A percentile compares a stretch with the other conserved stretches of the same genome.
Evolutionary conservation across 2,113 vertebrate species (phyloP).

Genomic region (Rhadina sibilatrix): DNA sequence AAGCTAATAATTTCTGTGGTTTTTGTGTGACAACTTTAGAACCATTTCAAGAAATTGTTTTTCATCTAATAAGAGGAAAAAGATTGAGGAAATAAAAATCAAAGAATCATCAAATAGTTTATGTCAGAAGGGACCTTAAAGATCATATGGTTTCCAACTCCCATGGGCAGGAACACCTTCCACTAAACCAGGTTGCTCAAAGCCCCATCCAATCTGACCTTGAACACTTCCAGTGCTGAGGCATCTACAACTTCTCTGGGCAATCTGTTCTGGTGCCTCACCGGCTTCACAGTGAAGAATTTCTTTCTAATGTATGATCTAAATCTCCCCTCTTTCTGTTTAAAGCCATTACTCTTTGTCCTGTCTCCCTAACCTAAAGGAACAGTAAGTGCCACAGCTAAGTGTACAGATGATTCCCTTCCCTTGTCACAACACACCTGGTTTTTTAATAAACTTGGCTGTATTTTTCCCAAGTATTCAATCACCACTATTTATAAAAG

Average conservation of each 20-base stretch:
- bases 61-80: not conserved
- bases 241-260: not conserved
- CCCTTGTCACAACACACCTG: not conserved
- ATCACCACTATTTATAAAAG: not conserved
- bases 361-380: not conserved
- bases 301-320: not conserved
- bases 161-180: not conserved
- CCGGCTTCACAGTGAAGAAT: not conserved
- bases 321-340: not conserved
- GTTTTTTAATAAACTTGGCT: not conserved
- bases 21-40: not conserved
- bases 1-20: not conserved
- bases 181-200: not conserved
- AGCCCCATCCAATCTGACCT: too few relatives aligned
- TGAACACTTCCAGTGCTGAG: not conserved
- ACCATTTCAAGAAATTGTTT: not conserved
- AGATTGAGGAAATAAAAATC: not conserved
- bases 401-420: not conserved
- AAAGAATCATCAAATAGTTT: not conserved
- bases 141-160: not conserved
- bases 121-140: not conserved
- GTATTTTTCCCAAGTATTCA: not conserved
- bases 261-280: not conserved
- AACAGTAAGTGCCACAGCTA: not conserved
- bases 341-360: not conserved